These are phyloP conservation scores for Poeciliopsis gracilis DNA, from an alignment of 2,797 vertebrate species.

Conservation along the genomic window DNA sequence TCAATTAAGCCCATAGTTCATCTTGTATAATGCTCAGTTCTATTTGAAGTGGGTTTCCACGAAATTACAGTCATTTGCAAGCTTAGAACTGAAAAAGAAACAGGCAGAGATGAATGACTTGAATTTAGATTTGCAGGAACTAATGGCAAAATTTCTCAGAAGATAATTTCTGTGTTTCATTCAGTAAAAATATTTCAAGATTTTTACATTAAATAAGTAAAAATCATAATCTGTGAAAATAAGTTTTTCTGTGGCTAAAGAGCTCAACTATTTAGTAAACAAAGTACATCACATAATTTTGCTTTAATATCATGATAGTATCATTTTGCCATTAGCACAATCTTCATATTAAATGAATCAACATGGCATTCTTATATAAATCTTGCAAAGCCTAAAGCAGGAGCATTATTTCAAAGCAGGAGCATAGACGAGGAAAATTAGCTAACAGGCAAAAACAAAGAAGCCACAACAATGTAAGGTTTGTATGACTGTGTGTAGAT, in stretches of 20 bases:
- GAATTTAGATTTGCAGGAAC: not conserved
- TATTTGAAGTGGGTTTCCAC: not conserved
- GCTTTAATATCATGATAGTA: not conserved
- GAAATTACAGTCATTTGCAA: not conserved
- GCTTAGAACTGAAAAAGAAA: not conserved
- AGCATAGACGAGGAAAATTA: not conserved
- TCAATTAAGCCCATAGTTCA: not conserved
- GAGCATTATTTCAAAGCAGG: not conserved
- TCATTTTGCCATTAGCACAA: not conserved
- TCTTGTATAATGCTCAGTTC: not conserved
- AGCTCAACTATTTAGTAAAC: not conserved
- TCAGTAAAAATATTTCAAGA: not conserved
- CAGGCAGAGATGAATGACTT: not conserved
- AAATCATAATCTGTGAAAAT: not conserved
- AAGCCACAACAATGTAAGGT: not conserved
- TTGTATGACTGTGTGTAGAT: slow-evolving; percentile 2
- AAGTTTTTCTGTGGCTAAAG: not conserved
- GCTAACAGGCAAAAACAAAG: not conserved
- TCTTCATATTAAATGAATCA: not conserved
- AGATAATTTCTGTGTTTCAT: not conserved
- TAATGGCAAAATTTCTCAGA: not conserved
- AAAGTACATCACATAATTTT: not conserved
- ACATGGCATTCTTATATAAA: slow-evolving; percentile 3
- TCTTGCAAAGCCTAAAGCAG: not conserved
- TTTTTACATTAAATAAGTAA: not conserved